Base-by-base conservation (phyloP, 2,888 invertebrate species). In the Ernsta delagoae region DNA sequence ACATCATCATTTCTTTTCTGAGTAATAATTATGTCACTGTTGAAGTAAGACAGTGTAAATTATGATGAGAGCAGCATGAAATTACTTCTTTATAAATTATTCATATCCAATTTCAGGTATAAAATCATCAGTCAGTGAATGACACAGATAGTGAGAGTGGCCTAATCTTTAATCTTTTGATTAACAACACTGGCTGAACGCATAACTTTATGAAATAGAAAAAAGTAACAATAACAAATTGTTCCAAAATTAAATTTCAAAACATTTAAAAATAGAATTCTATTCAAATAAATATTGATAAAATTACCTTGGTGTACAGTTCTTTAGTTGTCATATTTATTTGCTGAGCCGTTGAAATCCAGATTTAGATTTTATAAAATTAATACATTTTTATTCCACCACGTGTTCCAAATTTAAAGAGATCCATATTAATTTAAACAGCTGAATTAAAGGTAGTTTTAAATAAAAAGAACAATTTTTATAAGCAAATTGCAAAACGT, bases 241-340 rank as follows among this genome's bases (percentile, higher is more conserved):
- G 41, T 54, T 24, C 62, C 63, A 70, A 70, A 73, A 75, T 76
- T 67, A 73, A 79, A 80, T 24, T 64, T 59, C 54, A 64, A 66
- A 56, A 70, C 70, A 53, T 53, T 64, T 70, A 57, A 72, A 72
- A 67, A 54, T 65, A 67, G 76, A 72, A 73, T 72, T 9, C 41
- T 70, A 74, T 75, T 75, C 74, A 75, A 75, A 78, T 76, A 75
- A 71, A 74, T 72, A 70, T 67, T 70, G 71, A 73, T 75, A 72
- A 63, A 63, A 59, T 84, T 89, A 94, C 94, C 93, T 93, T 92
- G 16, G 94, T 93, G 73, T 93, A 94, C 1, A 94, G 81, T 81
- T 94, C 94, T 83, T 93, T 94, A 69, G 94, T 93, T 65, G 94
- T 94, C 94, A 94, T 94, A 77, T 85, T 91, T 9, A 31, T 54